phyloP scores from a whole-genome alignment of 2,888 invertebrate species.

The Tuberolachnus salignus region DNA sequence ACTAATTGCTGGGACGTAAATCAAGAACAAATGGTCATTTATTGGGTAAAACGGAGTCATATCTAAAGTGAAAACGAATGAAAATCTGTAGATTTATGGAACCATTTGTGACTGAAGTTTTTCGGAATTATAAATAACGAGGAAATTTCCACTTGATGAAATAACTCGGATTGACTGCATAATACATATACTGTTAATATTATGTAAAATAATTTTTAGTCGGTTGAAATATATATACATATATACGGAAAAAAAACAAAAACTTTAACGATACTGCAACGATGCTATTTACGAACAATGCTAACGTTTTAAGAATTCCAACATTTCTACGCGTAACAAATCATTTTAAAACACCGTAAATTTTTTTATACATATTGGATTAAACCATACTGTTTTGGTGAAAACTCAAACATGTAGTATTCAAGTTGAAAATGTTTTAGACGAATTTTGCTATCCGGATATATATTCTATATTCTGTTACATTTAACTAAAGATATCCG shows the following conservation, averaged over 20 bases:
- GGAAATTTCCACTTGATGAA: constrained; percentile 24
- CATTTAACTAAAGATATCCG: constrained; percentile 17
- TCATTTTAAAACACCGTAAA: no score
- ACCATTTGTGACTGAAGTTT: constrained; percentile 22
- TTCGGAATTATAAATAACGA: constrained; percentile 32
- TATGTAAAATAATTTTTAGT: neutral
- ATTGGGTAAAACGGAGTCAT: constrained; percentile 12
- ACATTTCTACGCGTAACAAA: neutral
- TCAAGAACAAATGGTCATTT: constrained; percentile 18
- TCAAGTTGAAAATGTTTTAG: neutral
- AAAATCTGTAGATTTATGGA: constrained; percentile 24
- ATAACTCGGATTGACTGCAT: constrained; percentile 2
- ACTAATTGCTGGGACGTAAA: constrained; percentile 4
- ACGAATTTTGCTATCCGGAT: constrained; percentile 20
- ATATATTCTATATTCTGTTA: no score
- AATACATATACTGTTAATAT: neutral
- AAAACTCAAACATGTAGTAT: neutral
- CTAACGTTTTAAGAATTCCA: neutral
- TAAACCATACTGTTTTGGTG: neutral
- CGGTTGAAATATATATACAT: neutral
- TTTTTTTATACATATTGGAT: neutral
- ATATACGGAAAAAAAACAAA: no score
- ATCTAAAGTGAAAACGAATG: constrained; percentile 21
- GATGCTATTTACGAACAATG: neutral
- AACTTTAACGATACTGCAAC: neutral